Conservation (phyloP, 2,797 vertebrate species). For the Amphiprion clarkii region DNA sequence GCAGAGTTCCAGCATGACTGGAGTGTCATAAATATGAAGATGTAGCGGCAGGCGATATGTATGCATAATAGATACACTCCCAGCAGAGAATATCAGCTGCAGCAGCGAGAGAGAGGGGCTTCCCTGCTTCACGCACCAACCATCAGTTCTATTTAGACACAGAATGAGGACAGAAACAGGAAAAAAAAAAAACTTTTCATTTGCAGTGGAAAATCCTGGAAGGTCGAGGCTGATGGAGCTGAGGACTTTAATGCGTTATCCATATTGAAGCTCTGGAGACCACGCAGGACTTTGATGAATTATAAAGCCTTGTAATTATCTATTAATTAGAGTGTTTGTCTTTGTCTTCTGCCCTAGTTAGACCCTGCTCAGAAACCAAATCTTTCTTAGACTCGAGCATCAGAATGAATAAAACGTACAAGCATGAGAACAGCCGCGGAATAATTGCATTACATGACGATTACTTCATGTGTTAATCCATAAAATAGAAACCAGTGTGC, state of each 20-base stretch:
- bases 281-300: slow-evolving; percentile 69
- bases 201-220: slow-evolving; percentile 21
- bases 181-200: slow-evolving; percentile 1
- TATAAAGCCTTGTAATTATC: slow-evolving; percentile 68
- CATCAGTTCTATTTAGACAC: slow-evolving; percentile 32
- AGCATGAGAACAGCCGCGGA: slow-evolving; percentile 34
- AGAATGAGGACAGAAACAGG: slow-evolving; percentile 37
- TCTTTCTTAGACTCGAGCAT: slow-evolving; percentile 20
- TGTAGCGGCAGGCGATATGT: slow-evolving; percentile 48
- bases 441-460: slow-evolving; percentile 31
- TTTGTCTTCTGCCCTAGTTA: slow-evolving; percentile 60
- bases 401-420: slow-evolving; percentile 19
- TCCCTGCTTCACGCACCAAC: slow-evolving; percentile 44
- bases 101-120: slow-evolving; percentile 39
- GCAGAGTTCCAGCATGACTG: slow-evolving; percentile 28
- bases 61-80: slow-evolving; percentile 69
- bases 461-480: slow-evolving; percentile 30
- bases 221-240: slow-evolving; percentile 27
- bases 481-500: slow-evolving; percentile 39
- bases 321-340: slow-evolving; percentile 69
- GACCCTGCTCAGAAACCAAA: slow-evolving; percentile 26
- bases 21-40: slow-evolving; percentile 66
- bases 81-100: slow-evolving; percentile 53
- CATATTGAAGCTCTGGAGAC: slow-evolving; percentile 38
- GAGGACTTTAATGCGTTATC: slow-evolving; percentile 21